These are phyloP conservation scores for Cheilosia grossa DNA, from an alignment of 2,888 invertebrate genomes.

Conservation along the genomic window DNA sequence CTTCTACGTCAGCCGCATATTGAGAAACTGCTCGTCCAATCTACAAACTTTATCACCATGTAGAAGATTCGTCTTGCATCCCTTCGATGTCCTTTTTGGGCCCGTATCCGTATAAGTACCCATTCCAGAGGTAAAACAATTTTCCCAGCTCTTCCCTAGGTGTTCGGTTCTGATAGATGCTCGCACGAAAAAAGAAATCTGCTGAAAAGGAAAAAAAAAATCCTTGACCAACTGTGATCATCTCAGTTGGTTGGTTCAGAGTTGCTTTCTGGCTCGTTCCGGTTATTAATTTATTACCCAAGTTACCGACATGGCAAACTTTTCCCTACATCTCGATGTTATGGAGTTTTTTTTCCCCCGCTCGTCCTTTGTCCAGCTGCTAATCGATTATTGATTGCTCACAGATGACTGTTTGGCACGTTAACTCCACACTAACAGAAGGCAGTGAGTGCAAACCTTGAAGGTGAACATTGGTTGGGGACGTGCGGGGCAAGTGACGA, in stretches of 20 bases:
- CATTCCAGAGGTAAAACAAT: conserved; percentile 59
- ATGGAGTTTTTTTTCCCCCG: conserved; percentile 13
- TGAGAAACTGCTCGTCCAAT: conserved; percentile 59
- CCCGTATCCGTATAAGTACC: conserved; percentile 9
- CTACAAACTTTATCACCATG: conserved; percentile 69
- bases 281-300: conserved; percentile 74
- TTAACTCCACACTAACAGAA: conserved; percentile 29
- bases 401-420: conserved; percentile 68
- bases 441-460: conserved; percentile 54
- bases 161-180: conserved; percentile 50
- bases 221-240: conserved; percentile 75
- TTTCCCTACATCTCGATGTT: conserved; percentile 48
- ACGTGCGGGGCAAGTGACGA: conserved; percentile 39
- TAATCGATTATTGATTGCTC: conserved; percentile 74
- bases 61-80: conserved; percentile 32
- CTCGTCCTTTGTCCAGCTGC: conserved; percentile 68
- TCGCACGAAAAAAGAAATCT: conserved; percentile 26
- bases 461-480: conserved; percentile 46
- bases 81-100: conserved; percentile 59
- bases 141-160: conserved; percentile 60
- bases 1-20: conserved; percentile 59
- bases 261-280: conserved; percentile 72
- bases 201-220: conserved; percentile 43
- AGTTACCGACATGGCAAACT: conserved; percentile 71
- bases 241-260: conserved; percentile 37